Base-by-base conservation (phyloP, 2,797 vertebrate genomes). In the Acridotheres tristis region DNA sequence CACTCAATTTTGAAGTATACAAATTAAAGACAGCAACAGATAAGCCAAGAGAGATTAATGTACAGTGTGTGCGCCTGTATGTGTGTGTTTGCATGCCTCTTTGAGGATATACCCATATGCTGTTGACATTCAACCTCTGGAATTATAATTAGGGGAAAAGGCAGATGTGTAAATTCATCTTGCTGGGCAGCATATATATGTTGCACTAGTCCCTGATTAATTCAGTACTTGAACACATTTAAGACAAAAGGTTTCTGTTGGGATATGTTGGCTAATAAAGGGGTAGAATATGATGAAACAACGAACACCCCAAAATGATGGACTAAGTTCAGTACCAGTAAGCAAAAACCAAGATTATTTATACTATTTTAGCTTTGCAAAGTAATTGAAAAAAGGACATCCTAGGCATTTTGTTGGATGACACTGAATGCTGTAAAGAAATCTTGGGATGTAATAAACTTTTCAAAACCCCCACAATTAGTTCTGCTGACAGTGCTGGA, bases 111-210 rank as follows among this genome's bases (percentile, higher is more conserved):
- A 90, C 78, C 77, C 85, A 87, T 71, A 86, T 65, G 77, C 85
- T 94, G 94, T 80, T 96, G 90, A 97, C 88, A 94, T 93, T 88
- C 90, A 96, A 96, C 96, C 94, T 90, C 91, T 95, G 93, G 87
- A 96, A 90, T 97, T 97, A 94, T 93, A 97, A 97, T 96, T 96
- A 96, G 90, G 93, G 89, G 95, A 87, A 82, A 84, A 97, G 92
- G 76, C 88, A 88, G 75, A 95, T 91, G 86, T 91, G 72, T 91
- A 95, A 97, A 97, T 97, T 96, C 91, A 97, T 96, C 85, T 94
- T 96, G 86, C 85, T 58, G 92, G 91, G 82, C 62, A 90, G 85
- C 20, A 26, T 91, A 78, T 95, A 48, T 86, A 88, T 65, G 94
- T 90, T 95, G 81, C n/a, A 77, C 57, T 73, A 80, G 91, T 76